Evolutionary conservation across 1,140 invertebrate species (phyloP).

Genomic region (Nasonia giraulti): DNA sequence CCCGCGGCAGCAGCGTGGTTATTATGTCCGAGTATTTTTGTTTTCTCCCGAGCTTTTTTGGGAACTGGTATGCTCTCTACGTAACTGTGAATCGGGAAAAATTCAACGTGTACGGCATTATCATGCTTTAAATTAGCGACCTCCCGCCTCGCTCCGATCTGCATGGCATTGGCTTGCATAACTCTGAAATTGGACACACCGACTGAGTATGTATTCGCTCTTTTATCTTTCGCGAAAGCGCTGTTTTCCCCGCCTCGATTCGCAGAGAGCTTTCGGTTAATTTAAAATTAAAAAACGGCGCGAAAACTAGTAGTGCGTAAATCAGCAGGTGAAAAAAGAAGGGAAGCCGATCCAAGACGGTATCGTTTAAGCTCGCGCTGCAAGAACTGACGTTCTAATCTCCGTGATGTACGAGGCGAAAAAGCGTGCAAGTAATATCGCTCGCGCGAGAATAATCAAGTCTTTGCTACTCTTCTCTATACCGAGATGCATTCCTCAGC

Average conservation of each 20-base stretch:
- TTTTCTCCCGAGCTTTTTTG: neutral
- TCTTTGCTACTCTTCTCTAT: neutral
- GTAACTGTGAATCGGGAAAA: neutral
- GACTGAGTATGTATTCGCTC: slow-evolving; percentile 41
- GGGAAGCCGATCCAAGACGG: slow-evolving; percentile 8
- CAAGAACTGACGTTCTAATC: slow-evolving; percentile 33
- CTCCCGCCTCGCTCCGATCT: slow-evolving; percentile 55
- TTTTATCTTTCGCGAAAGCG: slow-evolving; percentile 33
- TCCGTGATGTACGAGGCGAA: slow-evolving; percentile 33
- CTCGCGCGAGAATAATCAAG: slow-evolving; percentile 20
- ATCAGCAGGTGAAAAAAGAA: slow-evolving; percentile 49
- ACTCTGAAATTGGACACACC: slow-evolving; percentile 48
- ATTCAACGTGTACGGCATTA: slow-evolving; percentile 41
- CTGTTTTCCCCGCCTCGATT: too few species aligned
- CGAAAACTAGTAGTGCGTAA: neutral
- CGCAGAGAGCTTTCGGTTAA: too few species aligned
- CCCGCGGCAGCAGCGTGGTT: neutral
- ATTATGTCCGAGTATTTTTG: neutral
- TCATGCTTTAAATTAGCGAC: slow-evolving; percentile 62
- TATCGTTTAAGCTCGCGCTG: neutral
- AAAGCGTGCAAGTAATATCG: slow-evolving; percentile 13
- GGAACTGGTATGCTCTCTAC: too few species aligned
- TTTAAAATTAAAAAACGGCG: too few species aligned
- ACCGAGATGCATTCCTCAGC: neutral
- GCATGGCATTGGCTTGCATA: slow-evolving; percentile 55